These are phyloP conservation scores for Euzetes globulus DNA, from an alignment of 2,888 invertebrate genomes.

Conservation along the genomic window DNA sequence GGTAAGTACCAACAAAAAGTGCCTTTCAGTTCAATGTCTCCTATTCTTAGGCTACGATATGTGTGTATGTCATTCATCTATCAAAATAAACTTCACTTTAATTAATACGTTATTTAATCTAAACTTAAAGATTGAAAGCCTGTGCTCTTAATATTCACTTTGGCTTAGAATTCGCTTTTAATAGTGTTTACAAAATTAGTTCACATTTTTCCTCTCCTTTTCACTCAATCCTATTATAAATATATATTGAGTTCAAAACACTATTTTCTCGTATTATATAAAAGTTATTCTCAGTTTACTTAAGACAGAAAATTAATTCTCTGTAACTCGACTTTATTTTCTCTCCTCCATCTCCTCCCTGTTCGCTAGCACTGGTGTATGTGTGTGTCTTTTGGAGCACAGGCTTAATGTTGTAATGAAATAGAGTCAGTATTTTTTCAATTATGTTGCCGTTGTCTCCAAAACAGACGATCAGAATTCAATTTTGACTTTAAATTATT, in stretches of 20 bases:
- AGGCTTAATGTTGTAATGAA: not conserved
- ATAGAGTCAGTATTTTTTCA: conserved; percentile 5
- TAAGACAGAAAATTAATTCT: not conserved
- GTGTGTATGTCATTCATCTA: not conserved
- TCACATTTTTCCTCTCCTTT: not conserved
- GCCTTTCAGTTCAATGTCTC: too few relatives aligned
- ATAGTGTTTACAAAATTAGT: not conserved
- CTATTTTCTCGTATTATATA: not conserved
- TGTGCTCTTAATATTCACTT: not conserved
- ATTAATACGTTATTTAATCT: conserved; percentile 6
- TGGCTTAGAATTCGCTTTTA: not conserved
- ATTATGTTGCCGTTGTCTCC: not conserved
- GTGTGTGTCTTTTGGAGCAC: not conserved
- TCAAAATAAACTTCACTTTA: not conserved
- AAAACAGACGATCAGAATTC: not conserved
- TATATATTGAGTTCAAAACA: not conserved
- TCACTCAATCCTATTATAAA: too few relatives aligned
- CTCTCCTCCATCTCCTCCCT: not conserved
- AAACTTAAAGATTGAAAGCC: not conserved
- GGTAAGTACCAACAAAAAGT: conserved; percentile 34
- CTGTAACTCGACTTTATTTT: too few relatives aligned
- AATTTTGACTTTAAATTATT: conserved; percentile 6
- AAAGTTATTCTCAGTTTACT: not conserved
- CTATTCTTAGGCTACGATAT: not conserved
- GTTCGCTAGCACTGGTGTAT: too few relatives aligned